Base-by-base conservation (phyloP, 1,140 invertebrate species). In the Trichonephila inaurata region DNA sequence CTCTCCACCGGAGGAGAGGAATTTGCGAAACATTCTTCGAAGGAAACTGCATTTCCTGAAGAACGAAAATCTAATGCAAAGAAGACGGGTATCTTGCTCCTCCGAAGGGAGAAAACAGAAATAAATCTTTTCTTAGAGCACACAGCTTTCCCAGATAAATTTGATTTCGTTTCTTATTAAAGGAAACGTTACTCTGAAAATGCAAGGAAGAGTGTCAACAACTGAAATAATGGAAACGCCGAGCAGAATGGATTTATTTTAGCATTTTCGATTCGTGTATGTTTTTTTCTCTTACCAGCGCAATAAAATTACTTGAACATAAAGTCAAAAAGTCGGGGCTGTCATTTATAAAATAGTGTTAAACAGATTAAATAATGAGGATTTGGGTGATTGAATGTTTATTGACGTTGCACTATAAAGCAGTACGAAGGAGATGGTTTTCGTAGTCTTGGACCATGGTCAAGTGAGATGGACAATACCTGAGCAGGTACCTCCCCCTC, bases 11-110 rank as follows among this genome's bases (percentile, higher is more conserved):
- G 12, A 85, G 51, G 83, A 85, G 61, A 85, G 33, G 44, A 61
- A 61, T 85, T 85, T 85, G 44, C 83, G 83, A 85, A 85, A 16
- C 51, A 61, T 58, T 61, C 51, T 58, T 85, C 83, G 24, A 85
- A 33, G 58, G 58, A 85, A 85, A 85, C 83, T 58, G 51, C 83
- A 28, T 85, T 85, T 58, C 83, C 24, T 51, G 44, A 60, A 60
- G 44, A 85, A 85, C 83, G 83, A 28, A 85, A 85, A 85, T 85
- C 44, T 61, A 85, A 51, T 85, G 44, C 58, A 58, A 24, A 61
- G 51, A 58, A 85, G 72, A 77, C 33, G 72, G 62, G 72, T 77
- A 77, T 77, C 72, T 33, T 77, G 14, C 28, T 5, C 18, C 28
- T 16, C 28, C 24, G 72, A 77, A 77, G 33, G 6, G 28, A 18